Percentiles rank a stretch among this genome's conserved stretches.
phyloP scores from a whole-genome alignment of 2,797 vertebrate species.

The Selene dorsalis region DNA sequence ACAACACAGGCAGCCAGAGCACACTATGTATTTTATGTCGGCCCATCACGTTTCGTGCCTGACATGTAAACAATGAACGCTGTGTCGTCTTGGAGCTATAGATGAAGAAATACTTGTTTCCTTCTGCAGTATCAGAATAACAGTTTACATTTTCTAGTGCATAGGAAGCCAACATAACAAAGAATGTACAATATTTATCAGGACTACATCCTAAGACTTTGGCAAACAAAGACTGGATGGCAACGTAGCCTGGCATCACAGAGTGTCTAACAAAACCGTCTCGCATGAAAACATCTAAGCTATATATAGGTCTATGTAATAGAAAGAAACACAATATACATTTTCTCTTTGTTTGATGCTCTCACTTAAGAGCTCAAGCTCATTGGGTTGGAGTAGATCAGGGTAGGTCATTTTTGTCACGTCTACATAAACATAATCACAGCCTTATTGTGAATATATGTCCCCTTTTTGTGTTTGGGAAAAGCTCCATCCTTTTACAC shows the following conservation, averaged over 20 bases:
- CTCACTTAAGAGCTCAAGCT: not conserved
- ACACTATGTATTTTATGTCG: conserved; percentile 16
- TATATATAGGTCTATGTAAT: conserved; percentile 40
- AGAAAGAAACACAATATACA: conserved; percentile 16
- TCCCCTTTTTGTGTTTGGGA: not conserved
- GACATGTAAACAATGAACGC: conserved; percentile 60
- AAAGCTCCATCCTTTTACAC: conserved; percentile 23
- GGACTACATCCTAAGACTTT: not conserved
- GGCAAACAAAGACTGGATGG: conserved; percentile 39
- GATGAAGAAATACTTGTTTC: conserved; percentile 20
- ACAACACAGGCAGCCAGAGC: conserved; percentile 10
- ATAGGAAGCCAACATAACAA: conserved; percentile 9
- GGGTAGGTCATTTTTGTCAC: conserved; percentile 13
- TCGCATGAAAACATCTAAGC: conserved; percentile 18
- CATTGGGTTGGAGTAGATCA: not conserved
- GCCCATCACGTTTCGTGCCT: conserved; percentile 20
- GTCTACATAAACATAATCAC: conserved; percentile 7
- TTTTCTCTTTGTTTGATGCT: conserved; percentile 23
- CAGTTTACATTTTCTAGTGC: not conserved
- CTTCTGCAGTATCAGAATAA: conserved; percentile 22
- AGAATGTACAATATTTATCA: not conserved
- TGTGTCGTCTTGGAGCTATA: conserved; percentile 8
- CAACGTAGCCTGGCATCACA: conserved; percentile 13
- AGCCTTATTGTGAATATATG: conserved; percentile 1
- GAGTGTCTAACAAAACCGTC: conserved; percentile 2